Evolutionary conservation across 2,888 invertebrate species (phyloP).

Genomic region (Drosophila helvetica): DNA sequence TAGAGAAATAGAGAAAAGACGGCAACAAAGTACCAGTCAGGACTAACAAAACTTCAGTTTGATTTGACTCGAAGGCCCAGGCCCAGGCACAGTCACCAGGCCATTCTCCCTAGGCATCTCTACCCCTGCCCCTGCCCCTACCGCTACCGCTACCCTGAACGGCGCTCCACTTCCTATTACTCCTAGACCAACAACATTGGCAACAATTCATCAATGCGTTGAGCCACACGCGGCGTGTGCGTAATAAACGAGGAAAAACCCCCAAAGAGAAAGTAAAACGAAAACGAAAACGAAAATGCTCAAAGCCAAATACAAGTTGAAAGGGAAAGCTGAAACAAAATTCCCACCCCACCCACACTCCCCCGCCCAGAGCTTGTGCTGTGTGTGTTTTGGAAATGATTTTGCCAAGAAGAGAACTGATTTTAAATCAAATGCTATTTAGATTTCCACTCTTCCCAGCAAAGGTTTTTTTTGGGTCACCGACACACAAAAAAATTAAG

Average conservation of each 20-base stretch:
- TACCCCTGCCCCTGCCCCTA: neutral
- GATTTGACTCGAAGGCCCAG: constrained; percentile 58
- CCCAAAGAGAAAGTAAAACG: constrained; percentile 14
- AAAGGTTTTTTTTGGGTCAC: constrained; percentile 10
- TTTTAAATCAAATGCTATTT: constrained; percentile 38
- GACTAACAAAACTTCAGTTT: constrained; percentile 50
- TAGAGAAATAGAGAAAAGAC: constrained; percentile 7
- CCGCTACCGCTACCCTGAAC: neutral
- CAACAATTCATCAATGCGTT: constrained; percentile 75
- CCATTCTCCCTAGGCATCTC: constrained; percentile 1
- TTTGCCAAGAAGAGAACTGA: constrained; percentile 23
- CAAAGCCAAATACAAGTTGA: constrained; percentile 4
- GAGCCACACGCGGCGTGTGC: constrained; percentile 64
- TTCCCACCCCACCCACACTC: neutral
- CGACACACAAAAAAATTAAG: constrained; percentile 23
- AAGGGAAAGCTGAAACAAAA: constrained; percentile 18
- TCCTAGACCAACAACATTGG: constrained; percentile 34
- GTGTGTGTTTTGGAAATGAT: constrained; percentile 12
- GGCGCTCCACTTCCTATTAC: neutral
- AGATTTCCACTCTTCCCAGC: constrained; percentile 4
- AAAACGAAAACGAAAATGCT: constrained; percentile 14
- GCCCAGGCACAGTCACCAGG: constrained; percentile 18
- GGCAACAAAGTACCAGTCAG: constrained; percentile 46
- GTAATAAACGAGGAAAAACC: constrained; percentile 53
- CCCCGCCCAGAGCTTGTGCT: neutral